Evolutionary conservation across 1,140 invertebrate genomes (phyloP).

Genomic region (Cardiocondyla obscurior): DNA sequence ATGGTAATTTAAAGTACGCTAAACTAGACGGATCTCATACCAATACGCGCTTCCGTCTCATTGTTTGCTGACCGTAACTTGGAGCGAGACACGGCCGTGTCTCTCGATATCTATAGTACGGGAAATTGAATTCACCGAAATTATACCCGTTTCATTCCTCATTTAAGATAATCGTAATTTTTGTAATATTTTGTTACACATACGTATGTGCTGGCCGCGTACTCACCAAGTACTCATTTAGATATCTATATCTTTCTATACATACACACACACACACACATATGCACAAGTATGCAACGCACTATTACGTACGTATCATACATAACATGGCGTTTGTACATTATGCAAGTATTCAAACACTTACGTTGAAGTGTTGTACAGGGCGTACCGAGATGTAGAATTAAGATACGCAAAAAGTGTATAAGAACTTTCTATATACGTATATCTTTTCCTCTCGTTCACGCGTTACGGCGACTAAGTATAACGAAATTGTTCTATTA

Average conservation of each 20-base stretch:
- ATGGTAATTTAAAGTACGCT: background rate
- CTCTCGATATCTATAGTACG: background rate
- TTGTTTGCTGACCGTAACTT: background rate
- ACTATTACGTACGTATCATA: slow-evolving; percentile 14
- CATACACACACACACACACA: background rate
- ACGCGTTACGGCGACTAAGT: background rate
- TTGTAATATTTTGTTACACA: slow-evolving; percentile 30
- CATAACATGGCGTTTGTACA: slow-evolving; percentile 46
- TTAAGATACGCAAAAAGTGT: slow-evolving; percentile 34
- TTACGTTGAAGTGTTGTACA: slow-evolving; percentile 25
- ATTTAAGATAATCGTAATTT: background rate
- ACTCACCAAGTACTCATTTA: background rate
- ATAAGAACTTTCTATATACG: slow-evolving; percentile 2
- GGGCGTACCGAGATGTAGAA: slow-evolving; percentile 8
- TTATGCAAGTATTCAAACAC: slow-evolving; percentile 54
- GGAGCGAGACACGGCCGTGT: background rate
- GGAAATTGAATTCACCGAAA: background rate
- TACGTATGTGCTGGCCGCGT: background rate
- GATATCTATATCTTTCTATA: background rate
- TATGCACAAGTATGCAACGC: slow-evolving; percentile 5
- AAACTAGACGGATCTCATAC: background rate
- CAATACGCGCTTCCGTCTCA: background rate
- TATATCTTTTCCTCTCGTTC: background rate
- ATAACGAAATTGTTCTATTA: slow-evolving; percentile 26
- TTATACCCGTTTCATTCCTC: slow-evolving; percentile 32